Conservation (phyloP, 2,888 invertebrate species). For the Rhagonycha fulva region DNA sequence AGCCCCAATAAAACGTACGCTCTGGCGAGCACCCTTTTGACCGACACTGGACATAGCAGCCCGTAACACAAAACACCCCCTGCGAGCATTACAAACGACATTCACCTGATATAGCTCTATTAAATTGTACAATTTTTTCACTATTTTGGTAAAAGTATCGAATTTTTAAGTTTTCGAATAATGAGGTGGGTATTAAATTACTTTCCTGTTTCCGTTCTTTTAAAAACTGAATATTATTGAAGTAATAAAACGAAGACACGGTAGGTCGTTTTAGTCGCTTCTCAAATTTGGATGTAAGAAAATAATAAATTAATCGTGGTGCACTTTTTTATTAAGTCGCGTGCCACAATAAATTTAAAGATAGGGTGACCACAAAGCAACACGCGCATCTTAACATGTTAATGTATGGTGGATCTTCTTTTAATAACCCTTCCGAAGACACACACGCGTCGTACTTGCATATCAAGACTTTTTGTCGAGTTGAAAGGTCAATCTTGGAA, state of each 20-base stretch:
- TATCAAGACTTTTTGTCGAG: constrained; percentile 26
- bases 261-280: not conserved
- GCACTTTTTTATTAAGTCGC: constrained; percentile 27
- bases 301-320: not conserved
- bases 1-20: constrained; percentile 35
- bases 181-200: constrained; percentile 2
- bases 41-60: constrained; percentile 33
- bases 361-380: constrained; percentile 32
- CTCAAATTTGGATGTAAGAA: not conserved
- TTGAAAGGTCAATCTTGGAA: constrained; percentile 23
- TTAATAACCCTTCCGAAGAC: constrained; percentile 44
- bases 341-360: constrained; percentile 35
- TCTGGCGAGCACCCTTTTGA: constrained; percentile 38
- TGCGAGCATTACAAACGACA: constrained; percentile 8
- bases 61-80: constrained; percentile 26
- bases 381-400: constrained; percentile 35
- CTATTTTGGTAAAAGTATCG: not conserved
- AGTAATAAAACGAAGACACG: not conserved
- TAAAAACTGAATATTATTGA: not conserved
- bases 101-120: constrained; percentile 19
- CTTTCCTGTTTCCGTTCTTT: constrained; percentile 13
- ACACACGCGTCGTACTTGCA: constrained; percentile 42
- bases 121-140: not conserved
- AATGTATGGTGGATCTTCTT: constrained; percentile 41
- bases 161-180: constrained; percentile 5